A percentile compares a stretch with the other conserved stretches of the same genome.
Conservation (phyloP, 2,888 invertebrate species). For the Dasypogon diadema region DNA sequence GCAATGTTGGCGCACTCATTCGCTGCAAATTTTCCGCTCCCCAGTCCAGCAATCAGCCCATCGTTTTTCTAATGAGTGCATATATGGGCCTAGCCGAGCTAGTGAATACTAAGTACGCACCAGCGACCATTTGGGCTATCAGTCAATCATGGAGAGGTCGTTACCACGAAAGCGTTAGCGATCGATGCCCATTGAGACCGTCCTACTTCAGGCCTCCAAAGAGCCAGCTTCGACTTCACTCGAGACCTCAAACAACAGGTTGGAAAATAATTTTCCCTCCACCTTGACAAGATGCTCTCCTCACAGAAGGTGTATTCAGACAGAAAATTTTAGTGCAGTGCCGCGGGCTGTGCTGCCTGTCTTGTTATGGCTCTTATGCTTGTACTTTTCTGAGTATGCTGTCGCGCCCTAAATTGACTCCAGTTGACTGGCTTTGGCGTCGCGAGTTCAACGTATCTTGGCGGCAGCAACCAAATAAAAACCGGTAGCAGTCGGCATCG, state of each 20-base stretch:
- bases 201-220: conserved; percentile 41
- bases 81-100: conserved; percentile 9
- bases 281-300: conserved; percentile 42
- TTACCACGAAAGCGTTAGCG: conserved; percentile 43
- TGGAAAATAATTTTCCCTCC: conserved; percentile 47
- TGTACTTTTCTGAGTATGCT: conserved; percentile 29
- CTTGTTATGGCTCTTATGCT: conserved; percentile 39
- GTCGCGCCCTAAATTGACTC: conserved; percentile 50
- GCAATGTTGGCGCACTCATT: not conserved
- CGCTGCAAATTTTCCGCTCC: conserved; percentile 12
- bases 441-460: conserved; percentile 49
- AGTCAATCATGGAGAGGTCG: conserved; percentile 44
- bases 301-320: conserved; percentile 45
- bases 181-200: conserved; percentile 46
- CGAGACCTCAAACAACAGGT: conserved; percentile 40
- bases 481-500: conserved; percentile 51
- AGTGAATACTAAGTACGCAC: conserved; percentile 38
- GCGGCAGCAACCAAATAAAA: conserved; percentile 51
- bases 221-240: conserved; percentile 10
- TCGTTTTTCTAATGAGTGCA: conserved; percentile 24
- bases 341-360: conserved; percentile 43
- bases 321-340: conserved; percentile 49
- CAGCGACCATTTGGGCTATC: conserved; percentile 44
- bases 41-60: not conserved
- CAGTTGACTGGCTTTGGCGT: conserved; percentile 46